Percentiles rank a stretch among this genome's conserved stretches.
phyloP scores from a whole-genome alignment of 2,888 invertebrate genomes.

The Lacanobia oleracea region DNA sequence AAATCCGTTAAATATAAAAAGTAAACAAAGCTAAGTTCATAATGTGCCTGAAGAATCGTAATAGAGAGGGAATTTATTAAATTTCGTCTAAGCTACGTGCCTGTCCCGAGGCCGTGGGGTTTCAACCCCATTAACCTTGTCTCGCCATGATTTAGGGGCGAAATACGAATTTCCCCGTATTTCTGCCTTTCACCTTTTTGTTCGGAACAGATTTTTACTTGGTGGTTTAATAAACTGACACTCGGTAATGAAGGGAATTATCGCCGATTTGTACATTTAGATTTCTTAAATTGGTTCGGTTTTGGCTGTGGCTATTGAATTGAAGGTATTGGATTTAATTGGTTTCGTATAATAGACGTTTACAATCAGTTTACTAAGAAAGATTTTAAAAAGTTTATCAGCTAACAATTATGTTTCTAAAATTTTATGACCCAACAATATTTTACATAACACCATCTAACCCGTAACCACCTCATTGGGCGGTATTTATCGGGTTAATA shows the following conservation, averaged over 20 bases:
- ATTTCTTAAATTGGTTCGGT: constrained; percentile 49
- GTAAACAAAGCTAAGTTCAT: constrained; percentile 67
- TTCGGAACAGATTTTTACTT: constrained; percentile 82
- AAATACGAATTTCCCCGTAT: constrained; percentile 85
- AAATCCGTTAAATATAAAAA: constrained; percentile 66
- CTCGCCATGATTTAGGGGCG: constrained; percentile 87
- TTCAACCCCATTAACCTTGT: constrained; percentile 89
- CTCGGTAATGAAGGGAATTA: constrained; percentile 81
- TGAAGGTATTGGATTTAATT: background rate
- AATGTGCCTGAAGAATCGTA: constrained; percentile 75
- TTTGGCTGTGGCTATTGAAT: constrained; percentile 28
- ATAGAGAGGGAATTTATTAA: constrained; percentile 86
- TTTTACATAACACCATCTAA: background rate
- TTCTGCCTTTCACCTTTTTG: constrained; percentile 80
- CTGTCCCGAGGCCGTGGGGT: constrained; percentile 82
- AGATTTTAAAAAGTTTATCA: too few relatives aligned
- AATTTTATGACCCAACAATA: background rate
- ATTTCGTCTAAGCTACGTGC: constrained; percentile 86
- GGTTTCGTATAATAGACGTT: background rate
- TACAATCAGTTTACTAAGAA: background rate
- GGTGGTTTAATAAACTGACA: constrained; percentile 82
- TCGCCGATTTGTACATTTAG: constrained; percentile 65
- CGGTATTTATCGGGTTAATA: too few relatives aligned
- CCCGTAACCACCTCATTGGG: too few relatives aligned
- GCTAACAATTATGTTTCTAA: too few relatives aligned